These are phyloP conservation scores for Monopis laevigella DNA, from an alignment of 2,888 invertebrate genomes.

Conservation along the genomic window DNA sequence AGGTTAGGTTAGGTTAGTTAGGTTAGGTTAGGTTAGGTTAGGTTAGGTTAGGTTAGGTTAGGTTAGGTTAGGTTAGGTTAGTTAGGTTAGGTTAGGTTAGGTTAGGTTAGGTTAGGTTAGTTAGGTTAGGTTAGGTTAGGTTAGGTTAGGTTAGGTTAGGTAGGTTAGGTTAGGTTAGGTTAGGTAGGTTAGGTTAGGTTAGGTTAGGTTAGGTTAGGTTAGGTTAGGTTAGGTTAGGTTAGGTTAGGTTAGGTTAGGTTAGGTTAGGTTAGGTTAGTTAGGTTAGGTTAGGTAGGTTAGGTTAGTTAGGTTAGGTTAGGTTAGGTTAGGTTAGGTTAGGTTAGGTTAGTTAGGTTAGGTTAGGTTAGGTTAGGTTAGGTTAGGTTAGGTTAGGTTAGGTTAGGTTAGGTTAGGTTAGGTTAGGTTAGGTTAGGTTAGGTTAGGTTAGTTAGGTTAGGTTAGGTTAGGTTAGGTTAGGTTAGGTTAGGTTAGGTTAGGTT, in stretches of 20 bases:
- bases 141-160: conserved; percentile 24
- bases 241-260: conserved; percentile 24
- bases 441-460: conserved; percentile 22
- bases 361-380: conserved; percentile 21
- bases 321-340: conserved; percentile 21
- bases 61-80: conserved; percentile 20
- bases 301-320: conserved; percentile 22
- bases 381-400: conserved; percentile 19
- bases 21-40: conserved; percentile 20
- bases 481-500: conserved; percentile 24
- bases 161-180: conserved; percentile 24
- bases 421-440: conserved; percentile 17
- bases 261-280: conserved; percentile 23
- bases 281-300: conserved; percentile 18
- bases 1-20: conserved; percentile 21
- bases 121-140: conserved; percentile 20
- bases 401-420: conserved; percentile 20
- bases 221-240: conserved; percentile 21
- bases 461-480: conserved; percentile 24
- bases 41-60: conserved; percentile 20
- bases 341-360: conserved; percentile 18
- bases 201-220: conserved; percentile 22
- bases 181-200: conserved; percentile 22
- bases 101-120: conserved; percentile 20
- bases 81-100: conserved; percentile 21